phyloP scores from a whole-genome alignment of 2,888 invertebrate genomes.

The Rhagonycha lutea region DNA sequence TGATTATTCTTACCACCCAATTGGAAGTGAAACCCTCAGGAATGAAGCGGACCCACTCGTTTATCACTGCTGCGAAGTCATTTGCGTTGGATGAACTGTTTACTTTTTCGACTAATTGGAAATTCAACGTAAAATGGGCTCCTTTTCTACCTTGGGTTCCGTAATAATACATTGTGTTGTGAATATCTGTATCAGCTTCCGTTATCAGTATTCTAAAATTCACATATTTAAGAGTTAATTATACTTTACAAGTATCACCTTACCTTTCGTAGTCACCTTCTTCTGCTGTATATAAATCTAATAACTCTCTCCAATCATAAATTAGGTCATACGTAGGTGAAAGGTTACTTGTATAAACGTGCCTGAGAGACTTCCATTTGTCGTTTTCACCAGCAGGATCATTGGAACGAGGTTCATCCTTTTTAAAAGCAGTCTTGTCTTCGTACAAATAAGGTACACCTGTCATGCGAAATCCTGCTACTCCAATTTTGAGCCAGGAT shows the following conservation, averaged over 20 bases:
- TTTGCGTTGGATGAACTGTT: background rate
- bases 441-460: slow-evolving; percentile 64
- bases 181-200: slow-evolving; percentile 69
- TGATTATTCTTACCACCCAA: slow-evolving; percentile 70
- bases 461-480: slow-evolving; percentile 86
- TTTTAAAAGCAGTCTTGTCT: slow-evolving; percentile 36
- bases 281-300: slow-evolving; percentile 60
- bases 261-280: slow-evolving; percentile 40
- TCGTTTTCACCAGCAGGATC: slow-evolving; percentile 52
- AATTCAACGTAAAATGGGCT: slow-evolving; percentile 80
- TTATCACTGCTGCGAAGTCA: background rate
- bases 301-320: slow-evolving; percentile 65
- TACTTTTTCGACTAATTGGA: slow-evolving; percentile 64
- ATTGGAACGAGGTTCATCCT: slow-evolving; percentile 53
- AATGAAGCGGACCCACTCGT: slow-evolving; percentile 50
- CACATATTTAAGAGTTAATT: slow-evolving; percentile 33
- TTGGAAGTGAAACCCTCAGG: slow-evolving; percentile 66
- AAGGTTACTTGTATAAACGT: slow-evolving; percentile 64
- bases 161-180: slow-evolving; percentile 68
- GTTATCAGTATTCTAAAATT: slow-evolving; percentile 67
- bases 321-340: slow-evolving; percentile 67
- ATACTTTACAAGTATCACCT: background rate
- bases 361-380: slow-evolving; percentile 61
- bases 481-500: slow-evolving; percentile 82
- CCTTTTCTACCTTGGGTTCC: slow-evolving; percentile 59